Percentiles rank a stretch among this genome's conserved stretches.
phyloP scores from a whole-genome alignment of 2,797 vertebrate species.

The Hydrolagus colliei region DNA sequence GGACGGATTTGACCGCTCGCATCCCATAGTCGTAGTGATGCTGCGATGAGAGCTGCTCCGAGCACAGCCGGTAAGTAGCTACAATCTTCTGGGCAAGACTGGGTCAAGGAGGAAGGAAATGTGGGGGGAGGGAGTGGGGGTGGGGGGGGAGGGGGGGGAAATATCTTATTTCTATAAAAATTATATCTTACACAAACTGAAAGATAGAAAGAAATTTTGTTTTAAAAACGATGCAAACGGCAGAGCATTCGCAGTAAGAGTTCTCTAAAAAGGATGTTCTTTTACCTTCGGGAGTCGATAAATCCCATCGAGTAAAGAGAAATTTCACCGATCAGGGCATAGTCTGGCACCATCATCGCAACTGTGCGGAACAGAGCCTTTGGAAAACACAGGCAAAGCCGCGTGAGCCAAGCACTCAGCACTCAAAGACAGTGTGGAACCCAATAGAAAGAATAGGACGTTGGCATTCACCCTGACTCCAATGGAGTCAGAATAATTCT shows the following conservation, averaged over 20 bases:
- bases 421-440: no score
- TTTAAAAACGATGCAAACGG: neutral
- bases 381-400: slow-evolving; percentile 33
- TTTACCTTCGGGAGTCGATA: slow-evolving; percentile 81
- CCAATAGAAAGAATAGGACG: neutral
- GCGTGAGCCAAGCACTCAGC: neutral
- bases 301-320: slow-evolving; percentile 94
- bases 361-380: slow-evolving; percentile 87
- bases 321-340: slow-evolving; percentile 87
- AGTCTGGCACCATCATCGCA: slow-evolving; percentile 96
- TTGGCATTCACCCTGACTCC: neutral
- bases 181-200: no score
- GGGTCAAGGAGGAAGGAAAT: neutral
- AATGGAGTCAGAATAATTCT: no score
- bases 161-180: no score
- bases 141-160: neutral
- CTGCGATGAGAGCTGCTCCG: slow-evolving; percentile 85
- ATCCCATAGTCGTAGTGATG: slow-evolving; percentile 91
- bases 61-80: slow-evolving; percentile 87
- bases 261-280: neutral
- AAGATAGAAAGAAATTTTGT: neutral
- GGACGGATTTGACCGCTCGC: slow-evolving; percentile 88
- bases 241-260: no score
- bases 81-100: slow-evolving; percentile 89
- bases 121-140: neutral